Conservation (phyloP, 1,140 invertebrate species). For the Pseudomyrmex cubaensis region DNA sequence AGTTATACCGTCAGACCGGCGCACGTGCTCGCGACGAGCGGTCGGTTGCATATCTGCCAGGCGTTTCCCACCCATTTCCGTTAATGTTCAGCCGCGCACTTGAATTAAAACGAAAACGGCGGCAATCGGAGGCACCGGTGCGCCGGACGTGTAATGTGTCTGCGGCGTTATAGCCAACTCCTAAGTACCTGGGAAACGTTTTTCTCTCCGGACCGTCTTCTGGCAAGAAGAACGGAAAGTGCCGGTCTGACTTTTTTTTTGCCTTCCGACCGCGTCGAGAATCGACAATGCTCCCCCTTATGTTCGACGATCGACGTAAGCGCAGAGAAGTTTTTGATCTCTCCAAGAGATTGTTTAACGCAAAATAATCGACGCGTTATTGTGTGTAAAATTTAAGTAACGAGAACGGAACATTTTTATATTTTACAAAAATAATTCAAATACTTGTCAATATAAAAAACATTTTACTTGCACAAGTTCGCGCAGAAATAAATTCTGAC, state of each 20-base stretch:
- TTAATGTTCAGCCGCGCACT: slow-evolving; percentile 52
- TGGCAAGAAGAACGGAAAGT: neutral
- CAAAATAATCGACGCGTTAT: no score
- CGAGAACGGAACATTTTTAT: no score
- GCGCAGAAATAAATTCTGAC: no score
- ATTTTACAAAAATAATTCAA: no score
- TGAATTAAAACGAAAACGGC: slow-evolving; percentile 62
- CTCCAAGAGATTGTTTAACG: no score
- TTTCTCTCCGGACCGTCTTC: neutral
- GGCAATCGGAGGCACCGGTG: slow-evolving; percentile 36
- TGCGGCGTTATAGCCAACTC: slow-evolving; percentile 33
- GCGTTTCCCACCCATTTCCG: slow-evolving; percentile 5
- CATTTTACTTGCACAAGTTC: no score
- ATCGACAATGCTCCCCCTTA: neutral
- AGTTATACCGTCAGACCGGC: slow-evolving; percentile 17
- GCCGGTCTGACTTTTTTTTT: slow-evolving; percentile 36
- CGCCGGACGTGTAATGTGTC: slow-evolving; percentile 53
- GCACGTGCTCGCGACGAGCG: slow-evolving; percentile 32
- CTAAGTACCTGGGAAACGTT: slow-evolving; percentile 40
- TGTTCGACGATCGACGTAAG: no score
- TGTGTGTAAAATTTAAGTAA: no score
- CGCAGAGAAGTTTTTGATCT: no score
- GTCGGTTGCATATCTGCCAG: slow-evolving; percentile 35
- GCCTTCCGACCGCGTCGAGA: neutral
- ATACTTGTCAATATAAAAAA: no score